Evolutionary conservation across 2,888 invertebrate genomes (phyloP), one percentile per base, ranked within the genome.

Genomic region (Megalurothrips usitatus): DNA sequence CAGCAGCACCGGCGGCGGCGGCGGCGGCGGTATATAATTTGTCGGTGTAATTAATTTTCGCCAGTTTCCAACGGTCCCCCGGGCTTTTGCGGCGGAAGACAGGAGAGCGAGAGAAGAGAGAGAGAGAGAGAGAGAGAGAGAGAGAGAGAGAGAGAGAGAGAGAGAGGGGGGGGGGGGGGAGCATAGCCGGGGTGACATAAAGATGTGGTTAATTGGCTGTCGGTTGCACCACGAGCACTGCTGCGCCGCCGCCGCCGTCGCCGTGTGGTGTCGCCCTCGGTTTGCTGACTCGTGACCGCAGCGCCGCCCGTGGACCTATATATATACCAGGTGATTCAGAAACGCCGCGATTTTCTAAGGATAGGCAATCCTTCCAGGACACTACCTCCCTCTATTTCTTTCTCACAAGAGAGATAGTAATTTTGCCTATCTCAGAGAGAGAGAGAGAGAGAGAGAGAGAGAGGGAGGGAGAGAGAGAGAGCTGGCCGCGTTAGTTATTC

Each of bases 191-290:
- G 68, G 68, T 26, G 68, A 75, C 68, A 75, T 75, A 75, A 75
- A 75, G 68, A 75, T 75, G 68, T 75, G 26, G 68, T 75, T 75
- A 75, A 75, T 75, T 75, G 68, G 68, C 68, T 75, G 68, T 75
- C 68, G 68, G 68, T 26, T 75, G 68, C 68, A 75, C 68, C 58
- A n/a, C 14, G 14, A 43, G 34, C 6, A 6, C 34, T 58, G 58
- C 58, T 17, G 14, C 58, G 58, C 58, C 14, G 58, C 58, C 19
- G 19, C 17, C 19, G 58, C 17, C 58, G 58, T 19, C 58, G 11
- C 19, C 58, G 19, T 14, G 58, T 43, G 34, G 58, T 43, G 34
- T 6, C 34, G 34, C 34, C 34, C 34, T 43, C 6, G 34, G 34
- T 58, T 58, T 58, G 58, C 19, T 17, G 58, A 6, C 19, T 58